Conservation (phyloP, 2,113 vertebrate genomes). For the Conger conger region DNA sequence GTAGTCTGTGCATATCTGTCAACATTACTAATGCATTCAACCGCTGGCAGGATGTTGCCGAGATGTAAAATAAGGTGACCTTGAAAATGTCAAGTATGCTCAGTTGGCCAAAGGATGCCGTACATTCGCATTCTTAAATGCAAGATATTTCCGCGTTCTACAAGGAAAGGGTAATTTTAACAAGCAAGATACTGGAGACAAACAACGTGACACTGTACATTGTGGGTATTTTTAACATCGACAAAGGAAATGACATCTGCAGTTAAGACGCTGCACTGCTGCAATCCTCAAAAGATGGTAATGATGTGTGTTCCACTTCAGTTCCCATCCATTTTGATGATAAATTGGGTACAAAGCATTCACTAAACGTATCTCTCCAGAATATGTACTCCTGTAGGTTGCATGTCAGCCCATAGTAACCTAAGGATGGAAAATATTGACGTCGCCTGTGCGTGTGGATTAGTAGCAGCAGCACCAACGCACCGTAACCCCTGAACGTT, state of each 20-base stretch:
- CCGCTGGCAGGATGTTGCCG: neutral
- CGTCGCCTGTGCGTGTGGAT: neutral
- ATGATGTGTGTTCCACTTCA: neutral
- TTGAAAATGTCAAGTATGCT: neutral
- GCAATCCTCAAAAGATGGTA: neutral
- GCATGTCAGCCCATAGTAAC: neutral
- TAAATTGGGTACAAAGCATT: neutral
- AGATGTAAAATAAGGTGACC: conserved; percentile 9
- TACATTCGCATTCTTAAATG: neutral
- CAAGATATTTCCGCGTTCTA: neutral
- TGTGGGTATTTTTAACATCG: neutral
- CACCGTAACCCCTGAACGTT: conserved; percentile 34
- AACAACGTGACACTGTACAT: neutral
- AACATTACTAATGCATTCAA: neutral
- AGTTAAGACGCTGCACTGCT: neutral
- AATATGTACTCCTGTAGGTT: neutral
- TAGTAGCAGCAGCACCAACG: conserved; percentile 27
- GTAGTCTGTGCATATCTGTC: neutral
- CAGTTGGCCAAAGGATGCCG: neutral
- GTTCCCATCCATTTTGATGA: neutral
- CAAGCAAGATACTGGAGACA: neutral
- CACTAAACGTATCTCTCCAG: neutral
- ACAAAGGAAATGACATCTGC: neutral
- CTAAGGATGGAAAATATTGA: neutral
- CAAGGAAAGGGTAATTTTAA: neutral